phyloP scores from a whole-genome alignment of 2,797 vertebrate species.

The Micromesistius poutassou region DNA sequence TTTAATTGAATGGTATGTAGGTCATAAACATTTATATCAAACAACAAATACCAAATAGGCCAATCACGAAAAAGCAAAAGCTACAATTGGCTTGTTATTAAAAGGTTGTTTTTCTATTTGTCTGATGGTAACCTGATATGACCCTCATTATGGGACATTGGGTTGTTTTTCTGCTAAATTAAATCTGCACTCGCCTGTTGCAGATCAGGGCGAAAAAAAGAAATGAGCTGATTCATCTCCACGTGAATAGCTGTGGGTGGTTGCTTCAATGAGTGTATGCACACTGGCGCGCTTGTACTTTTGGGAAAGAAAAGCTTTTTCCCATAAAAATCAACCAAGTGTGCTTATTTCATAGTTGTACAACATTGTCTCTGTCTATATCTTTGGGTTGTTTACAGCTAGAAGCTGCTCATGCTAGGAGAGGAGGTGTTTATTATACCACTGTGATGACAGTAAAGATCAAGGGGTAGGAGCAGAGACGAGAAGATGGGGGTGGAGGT shows the following conservation, averaged over 20 bases:
- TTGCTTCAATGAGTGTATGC: not conserved
- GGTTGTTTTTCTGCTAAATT: not conserved
- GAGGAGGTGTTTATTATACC: no score
- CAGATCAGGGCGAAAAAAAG: not conserved
- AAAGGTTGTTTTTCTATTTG: conserved; percentile 19
- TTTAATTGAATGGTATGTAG: not conserved
- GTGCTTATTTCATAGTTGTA: not conserved
- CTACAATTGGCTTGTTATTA: conserved; percentile 24
- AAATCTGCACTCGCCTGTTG: no score
- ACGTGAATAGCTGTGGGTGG: not conserved
- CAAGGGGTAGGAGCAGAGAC: no score
- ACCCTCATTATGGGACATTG: conserved; percentile 24
- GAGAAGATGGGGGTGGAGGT: no score
- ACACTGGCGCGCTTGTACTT: no score
- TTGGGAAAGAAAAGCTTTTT: not conserved
- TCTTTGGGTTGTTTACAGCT: not conserved
- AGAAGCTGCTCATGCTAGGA: no score
- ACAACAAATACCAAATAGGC: conserved; percentile 21
- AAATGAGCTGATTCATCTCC: not conserved
- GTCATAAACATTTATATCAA: not conserved
- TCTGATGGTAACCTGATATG: conserved; percentile 36
- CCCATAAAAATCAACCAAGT: not conserved
- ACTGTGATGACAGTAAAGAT: no score
- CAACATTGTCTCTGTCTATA: not conserved
- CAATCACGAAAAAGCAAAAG: conserved; percentile 13